Conservation (phyloP, 2,888 invertebrate species). For the Noctua pronuba region DNA sequence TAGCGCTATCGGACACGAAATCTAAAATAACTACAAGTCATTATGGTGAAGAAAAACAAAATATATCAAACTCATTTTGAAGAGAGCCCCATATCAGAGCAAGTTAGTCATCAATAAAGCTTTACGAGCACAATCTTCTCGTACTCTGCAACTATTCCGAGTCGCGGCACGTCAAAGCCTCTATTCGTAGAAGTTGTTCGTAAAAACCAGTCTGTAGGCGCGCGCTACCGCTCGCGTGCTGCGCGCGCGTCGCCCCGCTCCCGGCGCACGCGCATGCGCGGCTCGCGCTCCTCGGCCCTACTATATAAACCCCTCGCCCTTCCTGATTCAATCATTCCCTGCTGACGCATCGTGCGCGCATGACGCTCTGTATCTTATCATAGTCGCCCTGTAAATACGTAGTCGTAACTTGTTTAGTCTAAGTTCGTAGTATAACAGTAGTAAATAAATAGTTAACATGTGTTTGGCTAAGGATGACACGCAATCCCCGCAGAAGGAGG, state of each 20-base stretch:
- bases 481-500: conserved; percentile 85
- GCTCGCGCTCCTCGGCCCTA: conserved; percentile 69
- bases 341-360: conserved; percentile 83
- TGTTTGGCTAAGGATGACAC: conserved; percentile 89
- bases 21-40: conserved; percentile 56
- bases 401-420: conserved; percentile 81
- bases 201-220: conserved; percentile 86
- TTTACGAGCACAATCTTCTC: conserved; percentile 77
- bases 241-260: conserved; percentile 81
- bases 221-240: conserved; percentile 87
- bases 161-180: conserved; percentile 87
- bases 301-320: conserved; percentile 86
- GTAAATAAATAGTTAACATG: conserved; percentile 83
- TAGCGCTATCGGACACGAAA: conserved; percentile 51
- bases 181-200: conserved; percentile 86
- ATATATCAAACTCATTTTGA: conserved; percentile 60
- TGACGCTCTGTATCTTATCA: conserved; percentile 77
- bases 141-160: conserved; percentile 75
- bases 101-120: conserved; percentile 79
- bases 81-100: conserved; percentile 61
- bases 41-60: conserved; percentile 55
- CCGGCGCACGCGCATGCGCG: conserved; percentile 75
- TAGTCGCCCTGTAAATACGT: conserved; percentile 86
- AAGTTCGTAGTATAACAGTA: conserved; percentile 76
- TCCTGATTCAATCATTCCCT: conserved; percentile 88